Base-by-base conservation (phyloP, 2,888 invertebrate species). In the Leucophenga maculata region DNA sequence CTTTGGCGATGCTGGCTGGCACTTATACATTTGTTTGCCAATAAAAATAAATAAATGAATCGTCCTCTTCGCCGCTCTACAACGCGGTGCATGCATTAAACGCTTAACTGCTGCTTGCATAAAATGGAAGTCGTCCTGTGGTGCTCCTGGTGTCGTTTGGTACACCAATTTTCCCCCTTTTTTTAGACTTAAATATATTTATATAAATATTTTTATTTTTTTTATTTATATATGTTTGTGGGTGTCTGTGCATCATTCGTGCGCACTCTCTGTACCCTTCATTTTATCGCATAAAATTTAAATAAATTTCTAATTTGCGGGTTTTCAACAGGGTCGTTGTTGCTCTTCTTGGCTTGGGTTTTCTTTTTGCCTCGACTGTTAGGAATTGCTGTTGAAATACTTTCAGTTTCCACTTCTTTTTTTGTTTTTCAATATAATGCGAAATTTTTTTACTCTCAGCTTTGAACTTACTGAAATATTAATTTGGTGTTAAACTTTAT, bases 401-500 rank as follows among this genome's bases (percentile, higher is more conserved):
- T 39, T 22, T 57, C 22, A 26, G 50, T 65, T 39, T 72, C 32
- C 46, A 20, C 69, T 26, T 39, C 57, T 26, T 54, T 68, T 60
- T 79, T 79, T 79, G 77, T 79, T 76, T 60, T 48, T 65, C 71
- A 69, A 69, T 65, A 72, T 67, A 72, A 73, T 68, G 68, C 62
- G 66, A 22, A 52, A 62, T 54, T 60, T 52, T 66, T 44, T 39
- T 60, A 11, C 20, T 39, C 18, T 20, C 39, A 57, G 60, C 60
- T 60, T 16, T 60, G 60, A 68, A 52, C 66, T 67, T 65, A 69
- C 65, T 71, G 69, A 80, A 80, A 80, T 80, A 83, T 80, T 80
- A 84, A 84, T 82, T 80, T 84, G 81, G 81, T 80, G 83, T 84
- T 82, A 84, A n/a, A 80, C 77, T 80, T 79, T 82, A 18, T 50